Evolutionary conservation across 92 coral and sea anemone species (phyloP), one percentile per base, ranked within the genome.

Genomic region (Porites divaricata): DNA sequence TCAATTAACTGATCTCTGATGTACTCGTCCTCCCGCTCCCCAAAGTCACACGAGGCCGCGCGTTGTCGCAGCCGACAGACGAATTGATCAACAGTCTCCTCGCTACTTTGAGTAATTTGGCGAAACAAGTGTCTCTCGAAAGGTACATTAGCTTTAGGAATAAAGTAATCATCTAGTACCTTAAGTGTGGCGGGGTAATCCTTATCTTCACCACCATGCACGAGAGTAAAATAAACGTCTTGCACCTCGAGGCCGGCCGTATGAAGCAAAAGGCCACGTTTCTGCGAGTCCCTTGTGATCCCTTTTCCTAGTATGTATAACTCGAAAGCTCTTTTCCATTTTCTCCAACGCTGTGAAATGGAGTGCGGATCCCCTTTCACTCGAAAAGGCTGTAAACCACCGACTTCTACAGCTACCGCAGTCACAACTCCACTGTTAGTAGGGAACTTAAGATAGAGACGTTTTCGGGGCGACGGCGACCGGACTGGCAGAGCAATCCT

Each of bases 121-220:
- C 92, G 17, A 70, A 89, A 89, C 90, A 81, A 80, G 59, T 89
- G 84, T 77, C 88, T 67, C 59, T 90, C 87, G 51, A 86, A 90
- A 25, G 90, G n/a, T n/a, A n/a, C n/a, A n/a, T n/a, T n/a, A n/a
- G n/a, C n/a, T n/a, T n/a, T n/a, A n/a, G n/a, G n/a, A n/a, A n/a
- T n/a, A n/a, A n/a, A n/a, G n/a, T n/a, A n/a, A n/a, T n/a, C n/a
- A n/a, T n/a, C n/a, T n/a, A n/a, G n/a, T n/a, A n/a, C n/a, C n/a
- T n/a, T n/a, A n/a, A n/a, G 78, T 41, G 86, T 72, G 19, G 77
- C 83, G 41, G 76, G 57, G 52, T 63, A 63, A 48, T 63, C 67
- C 65, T 89, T 85, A 8, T 57, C 52, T 17, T 67, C 87, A 64
- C 76, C 92, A n/a, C 75, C 88, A 65, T 28, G 58, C 23, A 69